phyloP scores from a whole-genome alignment of 2,888 invertebrate species.

The Apoda limacodes region DNA sequence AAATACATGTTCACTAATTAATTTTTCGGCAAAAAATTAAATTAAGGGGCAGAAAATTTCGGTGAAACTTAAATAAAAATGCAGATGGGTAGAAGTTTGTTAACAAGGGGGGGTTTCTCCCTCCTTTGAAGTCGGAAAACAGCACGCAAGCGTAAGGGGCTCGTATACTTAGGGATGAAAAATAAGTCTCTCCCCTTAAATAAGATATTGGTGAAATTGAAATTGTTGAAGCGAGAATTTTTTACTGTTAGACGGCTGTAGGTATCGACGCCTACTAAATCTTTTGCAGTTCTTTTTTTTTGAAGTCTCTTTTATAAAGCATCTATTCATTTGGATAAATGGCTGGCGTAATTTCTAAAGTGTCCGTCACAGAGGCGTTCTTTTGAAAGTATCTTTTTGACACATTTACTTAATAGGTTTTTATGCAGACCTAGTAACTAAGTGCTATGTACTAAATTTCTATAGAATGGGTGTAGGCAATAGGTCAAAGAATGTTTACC shows the following conservation, averaged over 20 bases:
- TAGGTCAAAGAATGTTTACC: no score
- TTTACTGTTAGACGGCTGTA: slow-evolving; percentile 19
- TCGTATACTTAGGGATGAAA: slow-evolving; percentile 35
- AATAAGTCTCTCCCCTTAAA: slow-evolving; percentile 36
- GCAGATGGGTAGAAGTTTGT: slow-evolving; percentile 43
- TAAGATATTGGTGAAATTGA: slow-evolving; percentile 38
- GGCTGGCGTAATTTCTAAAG: no score
- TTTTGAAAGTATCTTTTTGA: no score
- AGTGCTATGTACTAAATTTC: no score
- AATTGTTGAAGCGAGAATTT: slow-evolving; percentile 33
- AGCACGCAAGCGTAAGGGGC: slow-evolving; percentile 29
- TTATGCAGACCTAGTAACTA: no score
- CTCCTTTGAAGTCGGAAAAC: slow-evolving; percentile 43
- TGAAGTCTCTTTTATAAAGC: no score
- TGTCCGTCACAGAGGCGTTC: no score
- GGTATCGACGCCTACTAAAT: no score
- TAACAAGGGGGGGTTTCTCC: slow-evolving; percentile 41
- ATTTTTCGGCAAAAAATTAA: slow-evolving; percentile 41
- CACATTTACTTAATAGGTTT: no score
- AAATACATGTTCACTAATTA: slow-evolving; percentile 39
- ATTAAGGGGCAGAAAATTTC: slow-evolving; percentile 54
- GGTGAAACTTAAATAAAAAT: slow-evolving; percentile 65
- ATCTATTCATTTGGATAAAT: no score
- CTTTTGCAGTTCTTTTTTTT: no score
- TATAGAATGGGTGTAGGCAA: no score